Evolutionary conservation across 2,113 vertebrate genomes (phyloP), one percentile per base, ranked within the genome.

Genomic region (Climacteris rufus): DNA sequence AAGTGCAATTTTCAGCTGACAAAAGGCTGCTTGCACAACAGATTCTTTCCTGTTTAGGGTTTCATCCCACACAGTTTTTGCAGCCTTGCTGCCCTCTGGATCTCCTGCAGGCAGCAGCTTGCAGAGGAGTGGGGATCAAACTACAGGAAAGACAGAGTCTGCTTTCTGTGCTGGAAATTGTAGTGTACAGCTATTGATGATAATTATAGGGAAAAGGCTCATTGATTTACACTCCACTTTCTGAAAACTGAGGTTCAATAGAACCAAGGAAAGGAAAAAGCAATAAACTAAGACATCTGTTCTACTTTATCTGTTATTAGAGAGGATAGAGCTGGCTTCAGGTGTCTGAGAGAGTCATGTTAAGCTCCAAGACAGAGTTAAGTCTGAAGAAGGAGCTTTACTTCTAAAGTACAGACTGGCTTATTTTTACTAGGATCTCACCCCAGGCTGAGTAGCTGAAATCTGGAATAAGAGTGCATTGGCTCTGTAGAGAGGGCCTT

Each of bases 1-100:
- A 93, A 94, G 79, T 78, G 90, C 60, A 83, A 64, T 96, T 95
- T 96, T 83, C 93, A 95, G 76, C 92, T 95, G 94, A 96, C 93
- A 97, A 96, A 96, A 96, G 92, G 49, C 83, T 87, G 95, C 90
- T 91, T 86, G 56, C 92, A 92, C 79, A 92, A 75, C 85, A 94
- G 88, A 95, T 83, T 64, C 90, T 89, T 96, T 93, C 88, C 93
- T 90, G 88, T 95, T 94, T 92, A 71, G 90, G 87, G 88, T 81
- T 93, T 90, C 93, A 81, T 90, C 92, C 92, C 80, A 91, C 82
- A 71, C 40, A 27, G 76, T 92, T 96, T 96, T 96, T 4, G 0
- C 76, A 96, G 85, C 71, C 87, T 63, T 54, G 37, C 54, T 93
- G 85, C 71, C 85, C 85, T 78, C 68, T 63, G 90, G 70, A 59